Percentiles rank a stretch among this genome's conserved stretches.
phyloP scores from a whole-genome alignment of 2,113 vertebrate species.

The Origma solitaria region DNA sequence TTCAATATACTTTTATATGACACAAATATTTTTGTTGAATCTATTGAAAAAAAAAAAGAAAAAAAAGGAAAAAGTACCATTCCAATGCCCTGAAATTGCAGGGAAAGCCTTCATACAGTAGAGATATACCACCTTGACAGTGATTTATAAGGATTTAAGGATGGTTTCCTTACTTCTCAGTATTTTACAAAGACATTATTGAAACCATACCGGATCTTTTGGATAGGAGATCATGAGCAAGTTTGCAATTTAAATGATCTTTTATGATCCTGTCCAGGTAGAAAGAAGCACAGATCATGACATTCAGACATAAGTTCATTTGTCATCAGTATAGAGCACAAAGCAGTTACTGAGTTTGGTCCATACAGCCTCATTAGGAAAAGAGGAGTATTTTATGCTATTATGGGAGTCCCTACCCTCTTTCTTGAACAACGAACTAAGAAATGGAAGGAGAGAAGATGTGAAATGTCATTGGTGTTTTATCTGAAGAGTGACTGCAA shows the following conservation, averaged over 20 bases:
- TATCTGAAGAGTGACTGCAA: neutral
- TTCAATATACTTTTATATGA: neutral
- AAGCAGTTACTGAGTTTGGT: neutral
- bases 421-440: neutral
- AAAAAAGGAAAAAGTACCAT: fast-evolving
- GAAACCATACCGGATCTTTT: neutral
- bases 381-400: neutral
- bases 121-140: neutral
- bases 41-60: fast-evolving
- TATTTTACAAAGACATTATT: neutral
- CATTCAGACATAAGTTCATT: neutral
- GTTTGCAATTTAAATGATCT: neutral
- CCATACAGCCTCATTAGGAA: neutral
- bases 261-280: neutral
- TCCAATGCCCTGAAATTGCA: neutral
- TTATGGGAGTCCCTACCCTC: neutral
- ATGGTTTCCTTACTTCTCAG: neutral
- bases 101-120: neutral
- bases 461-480: neutral
- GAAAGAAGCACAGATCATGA: neutral
- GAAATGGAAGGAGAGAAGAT: neutral
- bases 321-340: neutral
- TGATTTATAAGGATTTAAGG: neutral
- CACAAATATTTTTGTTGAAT: neutral
- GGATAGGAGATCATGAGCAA: neutral